These are phyloP conservation scores for Gracilinanus agilis DNA, from an alignment of 2,113 vertebrate genomes.

Conservation along the genomic window DNA sequence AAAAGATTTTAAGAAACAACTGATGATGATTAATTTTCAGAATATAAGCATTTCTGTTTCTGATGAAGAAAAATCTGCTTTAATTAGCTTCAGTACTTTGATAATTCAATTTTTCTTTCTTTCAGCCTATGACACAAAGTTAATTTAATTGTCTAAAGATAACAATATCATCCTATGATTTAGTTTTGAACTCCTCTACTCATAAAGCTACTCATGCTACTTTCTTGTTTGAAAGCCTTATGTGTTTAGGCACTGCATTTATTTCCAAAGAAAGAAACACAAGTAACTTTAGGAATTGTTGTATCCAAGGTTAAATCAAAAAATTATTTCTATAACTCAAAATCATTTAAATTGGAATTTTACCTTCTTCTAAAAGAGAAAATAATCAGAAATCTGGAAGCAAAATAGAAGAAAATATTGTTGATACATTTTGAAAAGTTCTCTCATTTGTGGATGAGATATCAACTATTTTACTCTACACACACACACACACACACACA, in stretches of 20 bases:
- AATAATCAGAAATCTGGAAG: background rate
- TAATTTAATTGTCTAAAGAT: background rate
- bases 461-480: background rate
- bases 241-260: background rate
- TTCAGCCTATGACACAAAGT: background rate
- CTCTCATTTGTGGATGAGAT: background rate
- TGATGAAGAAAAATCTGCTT: background rate
- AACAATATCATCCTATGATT: background rate
- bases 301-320: background rate
- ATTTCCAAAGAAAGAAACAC: slow-evolving; percentile 42
- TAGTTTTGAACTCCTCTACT: background rate
- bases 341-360: background rate
- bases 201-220: background rate
- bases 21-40: slow-evolving; percentile 36
- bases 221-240: background rate
- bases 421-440: slow-evolving; percentile 5
- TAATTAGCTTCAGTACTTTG: background rate
- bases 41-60: slow-evolving; percentile 39
- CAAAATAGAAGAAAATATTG: background rate
- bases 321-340: slow-evolving; percentile 24
- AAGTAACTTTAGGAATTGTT: slow-evolving; percentile 14
- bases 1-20: slow-evolving; percentile 42
- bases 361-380: background rate
- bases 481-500: no score
- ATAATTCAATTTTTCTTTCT: background rate